Evolutionary conservation across 2,113 vertebrate species (phyloP), one percentile per base, ranked within the genome.

Genomic region (Gymnobelideus leadbeateri): DNA sequence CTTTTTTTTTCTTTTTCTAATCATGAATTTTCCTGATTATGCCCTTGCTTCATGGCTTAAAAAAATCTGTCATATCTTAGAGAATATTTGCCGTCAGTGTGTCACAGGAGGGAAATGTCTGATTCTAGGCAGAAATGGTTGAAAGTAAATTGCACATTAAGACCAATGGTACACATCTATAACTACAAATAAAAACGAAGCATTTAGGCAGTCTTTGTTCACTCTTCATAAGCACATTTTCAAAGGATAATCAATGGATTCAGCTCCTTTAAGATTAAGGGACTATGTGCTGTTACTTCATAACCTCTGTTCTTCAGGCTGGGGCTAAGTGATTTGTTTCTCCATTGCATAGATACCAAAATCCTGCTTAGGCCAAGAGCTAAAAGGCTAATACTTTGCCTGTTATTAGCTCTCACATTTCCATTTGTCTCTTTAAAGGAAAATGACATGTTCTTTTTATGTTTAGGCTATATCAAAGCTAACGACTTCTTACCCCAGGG

Each of bases 391-490:
- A 46, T 68, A 95, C 7, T 50, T 95, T 94, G 19, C 57, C 31
- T 93, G 14, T 51, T 94, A 93, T 93, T 94, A 96, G 10, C 47
- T 95, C 92, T 94, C 57, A 57, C 55, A 50, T 89, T 92, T 94
- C 55, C 95, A 21, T 92, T 96, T 94, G 46, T 96, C 91, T 96
- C 37, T 96, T 97, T 94, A 96, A 97, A 96, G 2, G 51, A 95
- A 94, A 94, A 91, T 89, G 90, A 61, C 52, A 92, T 3, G 21
- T 90, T 37, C 9, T 77, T 95, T 94, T 93, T 95, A 25, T 28
- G 90, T 8, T 94, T 43, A 54, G 25, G 28, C 84, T 94, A 52
- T 50, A 94, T 93, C 84, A 95, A 52, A 95, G 57, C 57, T 92
- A 96, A 91, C 0, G 12, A 91, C 52, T 94, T 91, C 43, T 52